Base-by-base conservation (phyloP, 2,113 vertebrate species). In the Ornithorhynchus anatinus region DNA sequence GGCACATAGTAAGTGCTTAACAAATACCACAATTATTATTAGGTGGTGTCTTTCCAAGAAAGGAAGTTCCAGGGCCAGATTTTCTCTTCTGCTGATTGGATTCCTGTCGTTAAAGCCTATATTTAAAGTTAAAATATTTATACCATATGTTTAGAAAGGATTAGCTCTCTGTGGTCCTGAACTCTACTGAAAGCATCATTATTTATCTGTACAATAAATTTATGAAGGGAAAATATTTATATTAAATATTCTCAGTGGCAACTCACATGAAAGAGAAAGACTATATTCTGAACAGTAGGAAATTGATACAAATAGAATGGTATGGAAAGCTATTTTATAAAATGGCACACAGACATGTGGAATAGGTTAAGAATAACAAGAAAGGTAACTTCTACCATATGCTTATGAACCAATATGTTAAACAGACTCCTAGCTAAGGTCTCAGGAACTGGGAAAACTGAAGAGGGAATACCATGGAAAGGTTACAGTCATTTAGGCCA, bases 381-480 rank as follows among this genome's bases (percentile, higher is more conserved):
- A 84, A 63, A 89, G 85, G 84, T 88, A 93, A 91, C 86, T 80
- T 85, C 79, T 67, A 88, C 88, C 90, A 90, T 80, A 86, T 90
- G 85, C 84, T 87, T 84, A 74, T 68, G 81, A 86, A 75, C 65
- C 36, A 59, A 59, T 84, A 45, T 33, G 74, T 84, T 87, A 84
- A 82, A 74, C 73, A 84, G 84, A 54, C 69, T 85, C 57, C 72
- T 85, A 79, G 80, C 77, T 73, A 86, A 86, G 66, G 65, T 68
- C 78, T 67, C 79, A 70, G 64, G 79, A 71, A 84, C 79, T 78
- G 77, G 59, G 54, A 59, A 1, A 1, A 5, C 52, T 45, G n/a
- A n/a, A n/a, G n/a, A n/a, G n/a, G 23, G 11, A 23, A 27, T 16
- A 68, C 59, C 27, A 39, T 39, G 82, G 54, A 82, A 75, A 75